Evolutionary conservation across 2,888 invertebrate genomes (phyloP), one percentile per base, ranked within the genome.

Genomic region (Himalopsyche kuldschensis): DNA sequence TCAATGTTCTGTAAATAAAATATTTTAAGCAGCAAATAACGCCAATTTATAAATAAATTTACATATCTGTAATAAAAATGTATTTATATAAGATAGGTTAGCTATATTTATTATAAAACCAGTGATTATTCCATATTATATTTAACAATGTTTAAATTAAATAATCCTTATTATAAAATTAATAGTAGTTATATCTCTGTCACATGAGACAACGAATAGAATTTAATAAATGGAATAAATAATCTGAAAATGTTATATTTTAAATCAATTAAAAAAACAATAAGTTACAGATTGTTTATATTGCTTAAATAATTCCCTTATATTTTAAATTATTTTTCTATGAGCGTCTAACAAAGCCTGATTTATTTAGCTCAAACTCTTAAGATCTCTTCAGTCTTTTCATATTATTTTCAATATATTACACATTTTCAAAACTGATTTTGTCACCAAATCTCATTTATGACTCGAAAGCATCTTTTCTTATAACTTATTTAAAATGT

Each of bases 11-110:
- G 48, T 79, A 55, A 32, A 55, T 30, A 69, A 55, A 55, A 79
- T 31, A 55, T 27, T 41, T 48, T 79, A 55, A 55, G 55, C 31
- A 55, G 47, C 27, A 55, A 55, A 55, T 79, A 79, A 79, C 79
- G 79, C 79, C 79, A 79, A 79, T 79, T 35, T 76, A 78, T 78
- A 78, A 78, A 78, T 78, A 78, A 46, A 78, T 78, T 78, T 30
- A 78, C 78, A 78, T 78, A 78, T 78, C 78, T 41, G 46, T 46
- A 24, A 27, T 46, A 78, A 24, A 78, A 78, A 11, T 27, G 8
- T 20, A 20, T 78, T 41, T 6, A 11, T 27, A 10, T 47, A 46
- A 46, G 41, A 41, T 30, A 46, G 15, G 17, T 46, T 24, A 30
- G n/a, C n/a, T n/a, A 78, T 8, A 46, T 15, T 47, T 3, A n/a